These are phyloP conservation scores for Egretta garzetta DNA, from an alignment of 2,113 vertebrate species.

Conservation along the genomic window DNA sequence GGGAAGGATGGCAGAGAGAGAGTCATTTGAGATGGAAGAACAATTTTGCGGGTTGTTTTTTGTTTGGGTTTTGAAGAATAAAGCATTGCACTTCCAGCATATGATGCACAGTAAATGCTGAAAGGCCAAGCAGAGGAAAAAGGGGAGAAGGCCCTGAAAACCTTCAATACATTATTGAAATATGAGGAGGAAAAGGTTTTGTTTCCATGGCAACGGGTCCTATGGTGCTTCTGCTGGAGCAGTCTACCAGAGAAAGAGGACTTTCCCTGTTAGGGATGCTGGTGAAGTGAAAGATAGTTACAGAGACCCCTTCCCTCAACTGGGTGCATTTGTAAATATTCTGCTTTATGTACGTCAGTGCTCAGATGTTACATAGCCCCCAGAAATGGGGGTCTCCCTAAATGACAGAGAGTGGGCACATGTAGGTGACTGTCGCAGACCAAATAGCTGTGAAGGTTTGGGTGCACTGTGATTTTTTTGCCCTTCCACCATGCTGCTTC, in stretches of 20 bases:
- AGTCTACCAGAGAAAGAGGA: slow-evolving; percentile 57
- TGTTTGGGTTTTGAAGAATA: neutral
- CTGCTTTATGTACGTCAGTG: slow-evolving; percentile 35
- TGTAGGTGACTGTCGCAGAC: neutral
- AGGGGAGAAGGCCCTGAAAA: slow-evolving; percentile 12
- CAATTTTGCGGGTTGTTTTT: neutral
- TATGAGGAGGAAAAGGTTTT: slow-evolving; percentile 42
- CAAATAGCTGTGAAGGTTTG: neutral
- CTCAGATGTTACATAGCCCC: neutral
- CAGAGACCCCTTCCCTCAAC: slow-evolving; percentile 8
- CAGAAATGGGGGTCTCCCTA: neutral
- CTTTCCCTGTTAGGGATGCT: slow-evolving; percentile 60
- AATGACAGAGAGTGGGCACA: neutral
- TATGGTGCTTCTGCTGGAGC: slow-evolving; percentile 60
- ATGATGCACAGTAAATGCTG: slow-evolving; percentile 26
- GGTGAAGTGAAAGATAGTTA: slow-evolving; percentile 68
- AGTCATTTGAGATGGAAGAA: neutral
- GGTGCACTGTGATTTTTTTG: neutral
- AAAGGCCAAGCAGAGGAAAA: slow-evolving; percentile 56
- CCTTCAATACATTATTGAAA: slow-evolving; percentile 67
- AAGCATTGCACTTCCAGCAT: neutral
- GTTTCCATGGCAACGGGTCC: slow-evolving; percentile 76
- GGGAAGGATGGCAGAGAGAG: neutral
- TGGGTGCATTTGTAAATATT: slow-evolving; percentile 39
- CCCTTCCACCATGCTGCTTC: neutral